Evolutionary conservation across 1,140 invertebrate genomes (phyloP), one percentile per base, ranked within the genome.

Genomic region (Drosophila insularis): DNA sequence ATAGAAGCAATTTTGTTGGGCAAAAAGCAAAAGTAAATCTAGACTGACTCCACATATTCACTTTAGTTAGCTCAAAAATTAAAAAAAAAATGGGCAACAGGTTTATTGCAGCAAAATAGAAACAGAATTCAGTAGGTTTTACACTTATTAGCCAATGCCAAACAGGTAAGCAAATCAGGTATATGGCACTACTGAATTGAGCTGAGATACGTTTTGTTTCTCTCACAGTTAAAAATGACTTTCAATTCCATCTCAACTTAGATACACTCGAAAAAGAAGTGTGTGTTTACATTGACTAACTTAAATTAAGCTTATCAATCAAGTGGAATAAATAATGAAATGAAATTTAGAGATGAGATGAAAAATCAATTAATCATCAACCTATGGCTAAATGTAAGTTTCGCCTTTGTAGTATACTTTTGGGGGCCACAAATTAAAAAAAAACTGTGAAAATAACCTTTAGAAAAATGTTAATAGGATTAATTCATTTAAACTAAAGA

Each of bases 21-120:
- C 31, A 37, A 59, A 59, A 21, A 37, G 67, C 19, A 21, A 17
- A 54, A 39, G 58, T 61, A 60, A 64, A 55, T 62, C 56, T 19
- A 68, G 71, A 74, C 60, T 37, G 13, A 59, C 17, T 11, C 4
- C 3, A 0, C 37, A 2, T 14, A 2, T 14, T 2, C 11, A 37
- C 10, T 19, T 40, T 21, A 40, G 64, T 46, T 21, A 14, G 0
- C 2, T 32, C 1, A 8, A 23, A 3, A 14, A 10, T 7, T 39
- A n/a, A 13, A 27, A 27, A 27, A 27, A 27, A 60, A 59, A 65
- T 54, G 55, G 37, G 63, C 78, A 80, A 80, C 78, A 80, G 78
- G 78, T 80, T 63, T 40, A 32, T 37, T 14, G 37, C 35, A 27
- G 6, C 31, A 54, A 23, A 73, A 43, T 23, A 21, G 23, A 10